Base-by-base conservation (phyloP, 2,888 invertebrate genomes). In the Tholera decimalis region DNA sequence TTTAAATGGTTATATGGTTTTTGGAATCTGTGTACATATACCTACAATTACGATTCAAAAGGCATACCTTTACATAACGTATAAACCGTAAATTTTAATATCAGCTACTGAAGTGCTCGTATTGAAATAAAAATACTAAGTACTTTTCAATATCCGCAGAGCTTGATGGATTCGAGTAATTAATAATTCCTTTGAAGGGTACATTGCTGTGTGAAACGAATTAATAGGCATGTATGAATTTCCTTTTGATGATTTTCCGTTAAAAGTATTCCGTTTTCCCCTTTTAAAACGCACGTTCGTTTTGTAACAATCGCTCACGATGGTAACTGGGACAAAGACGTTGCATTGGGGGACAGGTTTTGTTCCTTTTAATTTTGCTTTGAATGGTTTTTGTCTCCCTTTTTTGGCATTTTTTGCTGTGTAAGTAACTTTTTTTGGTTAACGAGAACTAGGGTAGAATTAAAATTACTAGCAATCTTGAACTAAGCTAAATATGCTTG, bases 281-380 rank as follows among this genome's bases (percentile, higher is more conserved):
- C 0, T 58, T 43, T 59, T 15, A 24, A n/a, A 2, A 11, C 9
- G 24, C n/a, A 20, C 44, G n/a, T 22, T 64, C 20, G 3, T 47
- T 61, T 37, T 20, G 59, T 8, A 1, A 43, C 59, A 43, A 18
- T 22, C 20, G n/a, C 2, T 13, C 30, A 30, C 13, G n/a, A n/a
- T 5, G 22, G n/a, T 1, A 28, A 46, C 7, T 13, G 41, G 11
- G 20, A 47, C 64, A 62, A 62, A 62, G 39, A 50, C 30, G n/a
- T 33, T 9, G 7, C 18, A n/a, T 7, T 41, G 39, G 7, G 13
- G 30, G 30, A n/a, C 5, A 30, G 24, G 13, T n/a, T n/a, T 26
- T 49, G 35, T 33, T 13, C 5, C 7, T 20, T 30, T 26, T 13
- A 9, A 8, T 50, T 62, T 65, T 41, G 24, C 20, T 9, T 20